A percentile compares a stretch with the other conserved stretches of the same genome.
These are phyloP conservation scores for Melanaphis sacchari DNA, from an alignment of 1,140 invertebrate genomes.

Conservation along the genomic window DNA sequence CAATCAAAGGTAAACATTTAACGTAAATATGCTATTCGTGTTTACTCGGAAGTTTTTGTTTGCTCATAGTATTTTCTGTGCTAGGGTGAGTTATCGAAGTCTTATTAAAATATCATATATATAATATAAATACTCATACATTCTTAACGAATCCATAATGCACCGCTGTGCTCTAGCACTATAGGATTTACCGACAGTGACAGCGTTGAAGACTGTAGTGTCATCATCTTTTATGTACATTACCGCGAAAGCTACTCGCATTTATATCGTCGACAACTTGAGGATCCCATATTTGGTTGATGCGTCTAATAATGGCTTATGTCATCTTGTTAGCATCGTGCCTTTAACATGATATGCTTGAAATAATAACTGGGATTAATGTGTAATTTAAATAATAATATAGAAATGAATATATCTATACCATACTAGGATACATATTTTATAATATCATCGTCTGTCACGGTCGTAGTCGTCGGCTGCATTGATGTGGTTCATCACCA, in stretches of 20 bases:
- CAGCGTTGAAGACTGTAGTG: background rate
- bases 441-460: no score
- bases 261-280: background rate
- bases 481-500: no score
- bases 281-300: background rate
- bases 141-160: background rate
- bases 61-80: background rate
- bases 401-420: background rate
- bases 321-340: background rate
- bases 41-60: background rate
- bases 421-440: background rate
- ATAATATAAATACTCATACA: background rate
- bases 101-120: background rate
- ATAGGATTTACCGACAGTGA: background rate
- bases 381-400: background rate
- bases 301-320: background rate
- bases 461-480: no score
- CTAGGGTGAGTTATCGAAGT: background rate
- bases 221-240: background rate
- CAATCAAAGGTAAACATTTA: background rate
- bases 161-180: background rate
- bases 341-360: background rate
- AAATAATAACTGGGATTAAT: slow-evolving; percentile 2
- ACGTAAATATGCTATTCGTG: background rate
- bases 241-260: background rate